Base-by-base conservation (phyloP, 2,797 vertebrate genomes). In the Spinus olivaceus region DNA sequence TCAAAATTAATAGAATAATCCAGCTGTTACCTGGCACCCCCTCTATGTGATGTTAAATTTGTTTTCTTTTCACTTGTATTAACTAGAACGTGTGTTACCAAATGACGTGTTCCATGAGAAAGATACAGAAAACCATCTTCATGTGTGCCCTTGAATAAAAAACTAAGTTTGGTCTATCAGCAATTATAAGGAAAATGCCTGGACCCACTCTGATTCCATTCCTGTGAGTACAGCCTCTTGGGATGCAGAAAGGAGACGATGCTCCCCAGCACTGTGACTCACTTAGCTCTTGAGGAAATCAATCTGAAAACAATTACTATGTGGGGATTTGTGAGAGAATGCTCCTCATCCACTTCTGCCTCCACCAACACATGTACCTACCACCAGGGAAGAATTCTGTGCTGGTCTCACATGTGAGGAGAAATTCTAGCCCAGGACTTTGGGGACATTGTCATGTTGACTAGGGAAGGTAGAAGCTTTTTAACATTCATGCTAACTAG, bases 1-100 rank as follows among this genome's bases (percentile, higher is more conserved):
- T 90, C 39, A 86, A 87, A 82, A 81, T 39, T 71, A 71, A 50
- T 13, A 67, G 49, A 87, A 71, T 65, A 91, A 83, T 74, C 53
- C 33, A 66, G 9, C 18, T 74, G 61, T 78, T 78, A 90, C 27
- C 30, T 61, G 14, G 7, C 30, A 91, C 9, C 27, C 24, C 25
- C 14, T 39, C 21, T 28, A 44, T 12, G 39, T 39, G 22, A 88
- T 17, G 5, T 44, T 24, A 66, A 65, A 39, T 39, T 39, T 41
- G 39, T 44, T 76, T 78, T 87, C 25, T 47, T 88, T 86, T 72
- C 66, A 83, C 18, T 69, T 61, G 14, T 39, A 54, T 64, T 86
- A 65, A 88, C 80, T 23, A 73, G 37, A 82, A 71, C 5, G 21
- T 2, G 2, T 81, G 35, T 69, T 66, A 86, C 47, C 32, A 88